Evolutionary conservation across 1,140 invertebrate species (phyloP), one percentile per base, ranked within the genome.

Genomic region (Hestina assimilis): DNA sequence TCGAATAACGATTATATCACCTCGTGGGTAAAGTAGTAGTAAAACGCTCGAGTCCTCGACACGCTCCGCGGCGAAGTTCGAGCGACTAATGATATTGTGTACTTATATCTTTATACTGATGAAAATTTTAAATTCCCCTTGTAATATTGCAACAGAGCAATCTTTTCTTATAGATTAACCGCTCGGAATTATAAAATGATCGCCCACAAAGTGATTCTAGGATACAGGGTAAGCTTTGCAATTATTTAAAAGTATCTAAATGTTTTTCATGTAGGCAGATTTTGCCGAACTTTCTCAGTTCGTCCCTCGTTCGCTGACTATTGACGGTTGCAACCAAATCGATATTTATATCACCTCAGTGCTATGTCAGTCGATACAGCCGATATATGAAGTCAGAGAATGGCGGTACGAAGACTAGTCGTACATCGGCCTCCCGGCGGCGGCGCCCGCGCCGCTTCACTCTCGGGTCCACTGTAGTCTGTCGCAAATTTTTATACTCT

Each of bases 181-280:
- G 79, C 70, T 80, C 83, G 78, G 82, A 85, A 84, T 84, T 80
- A 83, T 72, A 86, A 83, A 83, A 87, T 85, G 81, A 90, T 90
- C 85, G 88, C 90, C 89, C 90, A 89, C 89, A 89, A 91, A 91
- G 91, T 92, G 91, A 91, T 91, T 91, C 89, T 92, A 92, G 91
- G 91, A 92, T 92, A 92, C 91, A 92, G 91, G 91, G 91, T 92
- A 92, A 92, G 91, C 91, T 92, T 92, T 92, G 91, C 91, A 91
- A 91, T 91, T 91, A 91, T 91, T 91, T 91, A 90, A 90, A 91
- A 91, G 90, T 90, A 90, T 91, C 90, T 89, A 89, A 91, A 90
- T 91, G 84, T 91, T 91, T 89, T 89, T 91, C 90, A 90, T 79
- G 81, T 87, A 83, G 78, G 79, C 83, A 87, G 76, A 61, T 71